Evolutionary conservation across 2,888 invertebrate species (phyloP), one percentile per base, ranked within the genome.

Genomic region (Tiphia femorata): DNA sequence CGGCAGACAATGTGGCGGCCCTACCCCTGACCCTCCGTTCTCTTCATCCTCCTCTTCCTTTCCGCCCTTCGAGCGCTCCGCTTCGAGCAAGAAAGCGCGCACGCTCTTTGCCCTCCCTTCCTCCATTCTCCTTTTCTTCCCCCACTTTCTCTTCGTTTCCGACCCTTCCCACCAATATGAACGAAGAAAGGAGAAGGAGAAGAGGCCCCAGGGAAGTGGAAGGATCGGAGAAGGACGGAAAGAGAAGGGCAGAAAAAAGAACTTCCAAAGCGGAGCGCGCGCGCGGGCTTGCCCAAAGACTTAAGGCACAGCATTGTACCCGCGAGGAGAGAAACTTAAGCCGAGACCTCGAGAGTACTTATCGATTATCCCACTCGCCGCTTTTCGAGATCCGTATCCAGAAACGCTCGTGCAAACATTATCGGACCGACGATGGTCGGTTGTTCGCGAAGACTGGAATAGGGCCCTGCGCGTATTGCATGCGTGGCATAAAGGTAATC

Each of bases 1-100:
- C 77, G 78, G 70, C 76, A 80, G 80, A 80, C 80, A 80, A 80
- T 80, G 76, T 78, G 80, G 76, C 79, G 76, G 71, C 70, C 64
- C 60, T 65, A 46, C 37, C 33, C 51, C 49, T 42, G 37, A 29
- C 41, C 61, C 67, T 57, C 46, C 64, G 62, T 50, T 62, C 49
- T 27, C 25, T 12, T 12, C 29, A 12, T 29, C 29, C 6, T 29
- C 29, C n/a, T 29, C 48, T 53, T 54, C 58, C 63, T 54, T 51
- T 64, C 58, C 62, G n/a, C 62, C 58, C 63, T 50, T 62, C 62
- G 19, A 61, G 52, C 54, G 64, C 63, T 66, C 68, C 65, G 62
- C 53, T n/a, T n/a, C n/a, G n/a, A n/a, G n/a, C n/a, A n/a, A n/a
- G 57, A 66, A 68, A 72, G 71, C 63, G 70, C 62, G 70, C 66